These are phyloP conservation scores for Folsomia candida DNA, from an alignment of 2,888 invertebrate genomes.

Conservation along the genomic window DNA sequence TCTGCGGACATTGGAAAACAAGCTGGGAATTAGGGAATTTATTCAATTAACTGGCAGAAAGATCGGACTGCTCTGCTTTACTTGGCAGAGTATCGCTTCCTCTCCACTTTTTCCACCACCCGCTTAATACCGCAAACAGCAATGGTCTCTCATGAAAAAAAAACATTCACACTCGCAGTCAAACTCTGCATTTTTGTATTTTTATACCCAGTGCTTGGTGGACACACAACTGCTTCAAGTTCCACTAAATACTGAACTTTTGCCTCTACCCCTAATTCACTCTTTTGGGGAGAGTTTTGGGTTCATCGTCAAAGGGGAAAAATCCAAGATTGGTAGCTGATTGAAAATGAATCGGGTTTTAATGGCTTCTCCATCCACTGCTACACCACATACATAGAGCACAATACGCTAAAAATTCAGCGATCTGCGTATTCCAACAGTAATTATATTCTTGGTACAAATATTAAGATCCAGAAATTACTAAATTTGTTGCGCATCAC, in stretches of 20 bases:
- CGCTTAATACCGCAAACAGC: no score
- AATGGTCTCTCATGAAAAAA: no score
- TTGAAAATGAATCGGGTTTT: conserved; percentile 42
- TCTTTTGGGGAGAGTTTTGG: background rate
- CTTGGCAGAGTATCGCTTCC: background rate
- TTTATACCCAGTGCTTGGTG: no score
- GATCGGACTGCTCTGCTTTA: conserved; percentile 26
- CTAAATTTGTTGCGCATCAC: no score
- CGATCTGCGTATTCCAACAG: no score
- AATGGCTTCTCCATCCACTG: conserved; percentile 24
- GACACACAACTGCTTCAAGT: background rate
- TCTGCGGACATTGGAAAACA: conserved; percentile 50
- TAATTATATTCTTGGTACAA: no score
- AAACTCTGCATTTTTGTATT: background rate
- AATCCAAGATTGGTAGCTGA: conserved; percentile 45
- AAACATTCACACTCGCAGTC: background rate
- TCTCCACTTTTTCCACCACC: no score
- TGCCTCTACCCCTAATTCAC: background rate
- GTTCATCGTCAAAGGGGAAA: conserved; percentile 17
- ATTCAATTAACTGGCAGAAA: conserved; percentile 50
- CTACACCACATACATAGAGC: no score
- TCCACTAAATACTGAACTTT: background rate
- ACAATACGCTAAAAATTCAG: no score
- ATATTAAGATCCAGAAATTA: no score
- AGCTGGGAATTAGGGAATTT: conserved; percentile 51